These are phyloP conservation scores for Xerus rutilus DNA, from an alignment of 2,797 vertebrate species.

Conservation along the genomic window DNA sequence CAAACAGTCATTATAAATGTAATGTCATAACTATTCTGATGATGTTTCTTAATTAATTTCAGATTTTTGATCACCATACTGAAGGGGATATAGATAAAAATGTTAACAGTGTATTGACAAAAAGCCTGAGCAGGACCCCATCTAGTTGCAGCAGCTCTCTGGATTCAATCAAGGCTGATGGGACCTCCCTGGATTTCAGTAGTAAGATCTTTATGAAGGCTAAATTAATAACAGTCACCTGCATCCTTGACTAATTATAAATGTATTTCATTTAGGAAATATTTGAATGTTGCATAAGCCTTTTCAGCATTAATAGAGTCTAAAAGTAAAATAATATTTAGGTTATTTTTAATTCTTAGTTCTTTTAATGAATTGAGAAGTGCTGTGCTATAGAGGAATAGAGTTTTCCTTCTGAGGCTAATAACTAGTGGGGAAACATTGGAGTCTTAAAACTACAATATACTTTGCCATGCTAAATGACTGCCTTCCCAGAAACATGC, in stretches of 20 bases:
- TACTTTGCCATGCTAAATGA: slow-evolving; percentile 2
- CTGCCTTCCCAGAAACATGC: slow-evolving; percentile 50
- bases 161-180: slow-evolving; percentile 90
- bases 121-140: slow-evolving; percentile 87
- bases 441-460: slow-evolving; percentile 28
- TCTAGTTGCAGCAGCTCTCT: slow-evolving; percentile 90
- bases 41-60: slow-evolving; percentile 74
- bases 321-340: slow-evolving; percentile 55
- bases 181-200: slow-evolving; percentile 91
- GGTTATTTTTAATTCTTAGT: slow-evolving; percentile 57
- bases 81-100: slow-evolving; percentile 80
- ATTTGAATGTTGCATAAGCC: slow-evolving; percentile 43
- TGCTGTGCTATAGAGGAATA: neutral
- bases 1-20: slow-evolving; percentile 1
- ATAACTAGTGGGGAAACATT: slow-evolving; percentile 53
- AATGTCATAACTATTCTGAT: slow-evolving; percentile 40
- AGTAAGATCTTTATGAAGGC: slow-evolving; percentile 85
- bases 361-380: slow-evolving; percentile 56
- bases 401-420: slow-evolving; percentile 56
- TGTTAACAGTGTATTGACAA: slow-evolving; percentile 76
- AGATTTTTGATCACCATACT: slow-evolving; percentile 74
- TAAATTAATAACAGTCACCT: slow-evolving; percentile 64
- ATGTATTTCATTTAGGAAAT: slow-evolving; percentile 65
- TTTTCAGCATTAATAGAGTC: slow-evolving; percentile 34
- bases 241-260: slow-evolving; percentile 58